These are phyloP conservation scores for Odontomyia ornata DNA, from an alignment of 2,888 invertebrate species.

Conservation along the genomic window DNA sequence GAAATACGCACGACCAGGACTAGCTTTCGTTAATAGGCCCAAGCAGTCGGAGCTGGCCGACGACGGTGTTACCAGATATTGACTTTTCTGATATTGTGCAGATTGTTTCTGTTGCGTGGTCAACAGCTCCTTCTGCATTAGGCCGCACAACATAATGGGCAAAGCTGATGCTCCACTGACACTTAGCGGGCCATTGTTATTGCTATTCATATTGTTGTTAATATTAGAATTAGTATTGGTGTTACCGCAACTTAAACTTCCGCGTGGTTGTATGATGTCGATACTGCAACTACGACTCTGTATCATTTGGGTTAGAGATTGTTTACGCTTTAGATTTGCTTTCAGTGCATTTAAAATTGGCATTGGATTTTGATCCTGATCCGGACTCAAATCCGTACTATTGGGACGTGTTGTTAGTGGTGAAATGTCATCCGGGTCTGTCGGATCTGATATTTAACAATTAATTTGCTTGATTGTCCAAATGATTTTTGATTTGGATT, in stretches of 20 bases:
- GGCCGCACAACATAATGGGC: slow-evolving; percentile 65
- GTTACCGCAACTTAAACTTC: slow-evolving; percentile 13
- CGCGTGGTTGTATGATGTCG: slow-evolving; percentile 28
- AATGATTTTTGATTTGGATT: not conserved
- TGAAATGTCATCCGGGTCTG: slow-evolving; percentile 12
- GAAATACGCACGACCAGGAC: slow-evolving; percentile 53
- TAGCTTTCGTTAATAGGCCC: slow-evolving; percentile 45
- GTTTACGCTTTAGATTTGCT: not conserved
- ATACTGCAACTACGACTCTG: slow-evolving; percentile 35
- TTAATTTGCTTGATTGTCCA: not conserved
- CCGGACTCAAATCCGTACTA: slow-evolving; percentile 11
- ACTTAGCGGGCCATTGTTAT: slow-evolving; percentile 53
- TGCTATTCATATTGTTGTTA: slow-evolving; percentile 24
- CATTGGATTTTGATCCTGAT: not conserved
- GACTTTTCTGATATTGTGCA: slow-evolving; percentile 49
- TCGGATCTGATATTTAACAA: slow-evolving; percentile 6
- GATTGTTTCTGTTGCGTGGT: slow-evolving; percentile 41
- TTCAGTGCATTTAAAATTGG: not conserved
- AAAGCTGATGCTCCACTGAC: slow-evolving; percentile 61
- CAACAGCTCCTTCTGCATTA: slow-evolving; percentile 62
- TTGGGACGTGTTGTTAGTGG: slow-evolving; percentile 5
- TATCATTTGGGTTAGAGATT: not conserved
- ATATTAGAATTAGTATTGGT: not conserved
- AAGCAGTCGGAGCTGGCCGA: slow-evolving; percentile 50
- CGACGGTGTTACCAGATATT: slow-evolving; percentile 52